phyloP scores from a whole-genome alignment of 2,888 invertebrate species.

The Unio delphinus region DNA sequence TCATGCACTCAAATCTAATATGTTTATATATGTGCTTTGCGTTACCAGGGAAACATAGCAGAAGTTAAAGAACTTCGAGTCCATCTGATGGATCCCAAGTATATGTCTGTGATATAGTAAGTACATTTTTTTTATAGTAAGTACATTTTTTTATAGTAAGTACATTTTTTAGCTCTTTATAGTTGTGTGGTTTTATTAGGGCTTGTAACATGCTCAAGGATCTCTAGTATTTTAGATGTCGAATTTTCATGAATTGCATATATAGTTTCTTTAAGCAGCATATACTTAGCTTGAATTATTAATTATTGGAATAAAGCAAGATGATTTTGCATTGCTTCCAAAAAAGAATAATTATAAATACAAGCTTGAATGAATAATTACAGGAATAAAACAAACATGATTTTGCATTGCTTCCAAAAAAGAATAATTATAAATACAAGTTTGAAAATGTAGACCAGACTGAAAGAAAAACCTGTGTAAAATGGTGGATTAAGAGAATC shows the following conservation, averaged over 20 bases:
- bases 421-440: no score
- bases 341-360: no score
- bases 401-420: no score
- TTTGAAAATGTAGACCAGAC: no score
- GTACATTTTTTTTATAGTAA: background rate
- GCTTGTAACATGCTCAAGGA: background rate
- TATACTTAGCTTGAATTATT: no score
- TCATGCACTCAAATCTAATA: background rate
- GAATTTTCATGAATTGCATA: background rate
- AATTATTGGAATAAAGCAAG: no score
- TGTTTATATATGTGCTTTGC: background rate
- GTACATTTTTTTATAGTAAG: background rate
- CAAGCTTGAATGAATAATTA: no score
- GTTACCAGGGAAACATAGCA: constrained; percentile 91
- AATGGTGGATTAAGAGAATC: no score
- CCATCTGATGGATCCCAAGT: constrained; percentile 87
- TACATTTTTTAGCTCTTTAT: background rate
- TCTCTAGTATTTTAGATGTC: background rate
- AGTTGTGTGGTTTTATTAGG: background rate
- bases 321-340: no score
- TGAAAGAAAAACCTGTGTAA: no score
- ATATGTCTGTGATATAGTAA: constrained; percentile 84
- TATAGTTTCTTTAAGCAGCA: no score
- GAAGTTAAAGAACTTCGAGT: constrained; percentile 88
- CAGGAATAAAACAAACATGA: no score